These are phyloP conservation scores for Drosophila parabipectinata DNA, from an alignment of 1,140 invertebrate genomes.

Conservation along the genomic window DNA sequence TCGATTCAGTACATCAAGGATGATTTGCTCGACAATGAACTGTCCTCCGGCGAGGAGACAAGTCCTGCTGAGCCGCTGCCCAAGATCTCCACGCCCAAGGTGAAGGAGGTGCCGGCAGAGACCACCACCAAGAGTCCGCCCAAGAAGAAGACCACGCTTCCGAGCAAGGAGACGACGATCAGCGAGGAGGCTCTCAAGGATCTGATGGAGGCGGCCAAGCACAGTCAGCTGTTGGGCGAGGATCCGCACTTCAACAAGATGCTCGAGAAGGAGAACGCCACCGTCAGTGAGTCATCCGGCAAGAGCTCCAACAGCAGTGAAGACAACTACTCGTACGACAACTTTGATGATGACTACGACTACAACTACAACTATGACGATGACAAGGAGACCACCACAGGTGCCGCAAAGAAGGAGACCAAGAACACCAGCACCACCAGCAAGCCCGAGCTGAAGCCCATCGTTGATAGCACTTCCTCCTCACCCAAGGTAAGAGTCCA, in stretches of 20 bases:
- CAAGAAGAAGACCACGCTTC: constrained; percentile 17
- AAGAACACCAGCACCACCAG: constrained; percentile 31
- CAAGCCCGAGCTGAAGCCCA: constrained; percentile 62
- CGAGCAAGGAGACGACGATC: constrained; percentile 37
- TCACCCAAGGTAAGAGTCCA: constrained; percentile 54
- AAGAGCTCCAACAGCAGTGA: constrained; percentile 60
- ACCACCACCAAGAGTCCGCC: constrained; percentile 29
- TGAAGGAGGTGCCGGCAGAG: constrained; percentile 37
- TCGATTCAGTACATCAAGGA: constrained; percentile 36
- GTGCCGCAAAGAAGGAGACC: constrained; percentile 44
- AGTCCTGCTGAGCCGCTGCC: constrained; percentile 25
- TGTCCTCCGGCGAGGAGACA: constrained; percentile 55
- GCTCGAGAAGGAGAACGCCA: constrained; percentile 54
- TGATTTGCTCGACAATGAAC: constrained; percentile 53
- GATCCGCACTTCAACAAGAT: constrained; percentile 81
- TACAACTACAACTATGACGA: constrained; percentile 47
- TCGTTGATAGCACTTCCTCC: constrained; percentile 46
- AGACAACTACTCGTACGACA: constrained; percentile 56
- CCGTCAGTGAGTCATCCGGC: neutral
- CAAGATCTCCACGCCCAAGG: constrained; percentile 71
- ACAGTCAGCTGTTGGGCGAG: constrained; percentile 66
- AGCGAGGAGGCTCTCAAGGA: constrained; percentile 67
- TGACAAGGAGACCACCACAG: constrained; percentile 46
- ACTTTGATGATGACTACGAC: constrained; percentile 50
- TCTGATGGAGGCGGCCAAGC: constrained; percentile 74